phyloP scores from a whole-genome alignment of 2,888 invertebrate genomes.

The Drosophila kambysellisi region DNA sequence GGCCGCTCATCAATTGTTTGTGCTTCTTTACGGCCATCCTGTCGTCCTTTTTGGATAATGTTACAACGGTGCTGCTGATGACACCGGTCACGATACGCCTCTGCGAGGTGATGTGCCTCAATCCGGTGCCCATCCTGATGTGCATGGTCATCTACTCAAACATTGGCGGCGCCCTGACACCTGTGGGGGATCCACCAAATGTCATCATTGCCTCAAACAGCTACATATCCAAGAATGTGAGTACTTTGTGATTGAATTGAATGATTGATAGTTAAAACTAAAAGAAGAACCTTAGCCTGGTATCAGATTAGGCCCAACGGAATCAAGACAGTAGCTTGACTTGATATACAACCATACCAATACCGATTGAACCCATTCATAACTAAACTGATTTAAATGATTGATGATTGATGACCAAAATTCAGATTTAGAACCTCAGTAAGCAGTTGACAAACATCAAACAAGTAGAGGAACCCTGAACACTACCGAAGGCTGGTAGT shows the following conservation, averaged over 20 bases:
- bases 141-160: constrained; percentile 96
- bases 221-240: constrained; percentile 84
- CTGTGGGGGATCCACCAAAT: constrained; percentile 95
- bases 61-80: constrained; percentile 91
- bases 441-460: no score
- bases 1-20: constrained; percentile 90
- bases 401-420: no score
- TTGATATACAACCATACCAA: no score
- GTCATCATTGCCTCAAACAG: constrained; percentile 85
- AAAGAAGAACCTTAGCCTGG: no score
- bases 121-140: constrained; percentile 95
- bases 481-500: no score
- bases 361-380: no score
- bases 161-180: constrained; percentile 95
- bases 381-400: no score
- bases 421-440: no score
- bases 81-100: constrained; percentile 92
- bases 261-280: no score
- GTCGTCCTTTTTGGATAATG: constrained; percentile 92
- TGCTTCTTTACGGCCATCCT: constrained; percentile 89
- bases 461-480: no score
- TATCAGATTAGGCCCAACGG: no score
- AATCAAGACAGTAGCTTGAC: no score
- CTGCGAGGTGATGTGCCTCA: constrained; percentile 95
- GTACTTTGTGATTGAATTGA: constrained; percentile 18